Conservation (phyloP, 2,888 invertebrate genomes). For the Sminthurides aquaticus region DNA sequence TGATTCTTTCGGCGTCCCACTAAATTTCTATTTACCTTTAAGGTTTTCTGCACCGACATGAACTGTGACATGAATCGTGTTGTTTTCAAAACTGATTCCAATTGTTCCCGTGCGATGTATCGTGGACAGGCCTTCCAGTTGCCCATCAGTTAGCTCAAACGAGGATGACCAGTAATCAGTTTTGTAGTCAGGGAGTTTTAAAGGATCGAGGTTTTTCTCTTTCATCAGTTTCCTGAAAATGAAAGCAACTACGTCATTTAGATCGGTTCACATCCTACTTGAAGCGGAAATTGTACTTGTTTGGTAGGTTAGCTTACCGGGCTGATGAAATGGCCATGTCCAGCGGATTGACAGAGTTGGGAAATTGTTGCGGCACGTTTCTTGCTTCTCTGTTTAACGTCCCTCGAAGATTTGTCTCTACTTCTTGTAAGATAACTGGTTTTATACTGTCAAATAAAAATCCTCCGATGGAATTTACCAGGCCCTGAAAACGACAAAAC, state of each 20-base stretch:
- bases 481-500: constrained; percentile 56
- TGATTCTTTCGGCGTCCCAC: too few species aligned
- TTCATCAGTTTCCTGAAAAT: constrained; percentile 58
- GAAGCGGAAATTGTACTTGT: neutral
- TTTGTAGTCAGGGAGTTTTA: constrained; percentile 53
- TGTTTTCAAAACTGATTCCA: constrained; percentile 60
- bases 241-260: too few species aligned
- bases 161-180: constrained; percentile 30
- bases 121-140: constrained; percentile 69
- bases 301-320: constrained; percentile 42
- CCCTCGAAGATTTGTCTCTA: constrained; percentile 52
- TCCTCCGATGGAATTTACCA: constrained; percentile 72
- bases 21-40: too few species aligned
- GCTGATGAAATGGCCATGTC: constrained; percentile 73
- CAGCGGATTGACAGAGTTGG: constrained; percentile 76
- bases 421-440: constrained; percentile 64
- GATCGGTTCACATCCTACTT: too few species aligned
- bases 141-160: constrained; percentile 64
- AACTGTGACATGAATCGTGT: constrained; percentile 59
- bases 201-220: constrained; percentile 65
- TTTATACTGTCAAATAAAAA: constrained; percentile 80
- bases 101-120: constrained; percentile 76
- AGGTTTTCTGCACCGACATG: constrained; percentile 73
- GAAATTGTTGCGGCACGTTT: constrained; percentile 64
- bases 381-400: constrained; percentile 68